These are phyloP conservation scores for Emydura subglobosa DNA, from an alignment of 2,113 vertebrate genomes.

Conservation along the genomic window DNA sequence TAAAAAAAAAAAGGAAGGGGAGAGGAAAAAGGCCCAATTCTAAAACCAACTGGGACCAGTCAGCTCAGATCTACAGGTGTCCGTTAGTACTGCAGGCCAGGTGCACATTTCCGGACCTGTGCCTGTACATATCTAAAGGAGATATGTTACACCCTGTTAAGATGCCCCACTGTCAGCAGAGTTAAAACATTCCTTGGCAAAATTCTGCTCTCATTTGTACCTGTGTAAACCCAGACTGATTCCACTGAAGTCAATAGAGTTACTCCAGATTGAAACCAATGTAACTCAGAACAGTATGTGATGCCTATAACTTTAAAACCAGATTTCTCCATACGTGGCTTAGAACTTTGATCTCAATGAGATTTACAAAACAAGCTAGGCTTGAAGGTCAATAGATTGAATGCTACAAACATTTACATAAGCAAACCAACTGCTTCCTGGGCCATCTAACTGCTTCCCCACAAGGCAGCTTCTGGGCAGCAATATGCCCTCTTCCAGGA, in stretches of 20 bases:
- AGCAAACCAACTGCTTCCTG: not conserved
- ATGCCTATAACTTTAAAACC: not conserved
- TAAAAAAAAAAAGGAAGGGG: not conserved
- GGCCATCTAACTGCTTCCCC: not conserved
- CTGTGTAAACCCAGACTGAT: not conserved
- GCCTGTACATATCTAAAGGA: rapidly evolving
- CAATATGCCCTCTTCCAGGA: not conserved
- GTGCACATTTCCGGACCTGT: rapidly evolving
- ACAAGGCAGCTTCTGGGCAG: not conserved
- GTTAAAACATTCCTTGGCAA: rapidly evolving
- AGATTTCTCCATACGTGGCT: rapidly evolving
- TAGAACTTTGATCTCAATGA: not conserved
- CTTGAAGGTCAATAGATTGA: rapidly evolving
- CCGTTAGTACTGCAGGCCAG: not conserved
- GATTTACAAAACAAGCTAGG: not conserved
- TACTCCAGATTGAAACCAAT: rapidly evolving
- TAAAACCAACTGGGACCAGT: rapidly evolving
- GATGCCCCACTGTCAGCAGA: not conserved
- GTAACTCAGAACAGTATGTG: not conserved
- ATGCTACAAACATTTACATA: not conserved
- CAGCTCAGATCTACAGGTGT: rapidly evolving
- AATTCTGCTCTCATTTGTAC: rapidly evolving
- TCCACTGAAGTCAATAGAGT: not conserved
- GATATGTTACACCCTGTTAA: not conserved
- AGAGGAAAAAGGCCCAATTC: rapidly evolving